Conservation (phyloP, 2,113 vertebrate species). For the Martes martes region DNA sequence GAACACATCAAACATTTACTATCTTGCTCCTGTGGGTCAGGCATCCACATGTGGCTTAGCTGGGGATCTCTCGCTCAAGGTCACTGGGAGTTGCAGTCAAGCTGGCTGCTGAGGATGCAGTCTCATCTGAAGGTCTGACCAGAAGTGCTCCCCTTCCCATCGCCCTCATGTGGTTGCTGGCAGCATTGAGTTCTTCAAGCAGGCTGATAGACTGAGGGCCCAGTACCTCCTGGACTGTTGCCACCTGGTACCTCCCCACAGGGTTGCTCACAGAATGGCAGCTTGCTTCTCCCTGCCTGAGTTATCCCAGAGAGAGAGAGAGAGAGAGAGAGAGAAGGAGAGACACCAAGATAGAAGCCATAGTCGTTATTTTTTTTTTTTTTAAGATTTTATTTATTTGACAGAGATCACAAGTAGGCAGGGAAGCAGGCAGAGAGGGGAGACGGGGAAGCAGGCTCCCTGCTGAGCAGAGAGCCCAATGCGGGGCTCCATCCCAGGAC, state of each 20-base stretch:
- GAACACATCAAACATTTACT: neutral
- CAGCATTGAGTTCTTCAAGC: neutral
- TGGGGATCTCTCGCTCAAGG: neutral
- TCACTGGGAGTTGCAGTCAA: neutral
- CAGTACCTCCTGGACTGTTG: neutral
- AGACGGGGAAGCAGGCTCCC: too few relatives aligned
- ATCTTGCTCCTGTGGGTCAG: neutral
- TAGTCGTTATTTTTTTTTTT: neutral
- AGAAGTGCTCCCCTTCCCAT: neutral
- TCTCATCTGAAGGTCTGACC: neutral
- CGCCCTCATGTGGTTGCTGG: neutral
- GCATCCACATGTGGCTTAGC: neutral
- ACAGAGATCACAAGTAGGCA: too few relatives aligned
- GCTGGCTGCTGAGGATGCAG: neutral
- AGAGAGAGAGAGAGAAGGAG: too few relatives aligned
- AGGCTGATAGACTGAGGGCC: neutral
- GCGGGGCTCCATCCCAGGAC: too few relatives aligned
- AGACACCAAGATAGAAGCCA: neutral
- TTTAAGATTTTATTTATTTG: too few relatives aligned
- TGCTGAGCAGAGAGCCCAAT: too few relatives aligned
- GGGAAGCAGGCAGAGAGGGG: too few relatives aligned
- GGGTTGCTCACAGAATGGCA: neutral
- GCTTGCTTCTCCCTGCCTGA: neutral
- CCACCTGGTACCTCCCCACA: neutral
- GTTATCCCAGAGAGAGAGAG: neutral